Evolutionary conservation across 2,888 invertebrate genomes (phyloP).

Genomic region (Macrophya alboannulata): DNA sequence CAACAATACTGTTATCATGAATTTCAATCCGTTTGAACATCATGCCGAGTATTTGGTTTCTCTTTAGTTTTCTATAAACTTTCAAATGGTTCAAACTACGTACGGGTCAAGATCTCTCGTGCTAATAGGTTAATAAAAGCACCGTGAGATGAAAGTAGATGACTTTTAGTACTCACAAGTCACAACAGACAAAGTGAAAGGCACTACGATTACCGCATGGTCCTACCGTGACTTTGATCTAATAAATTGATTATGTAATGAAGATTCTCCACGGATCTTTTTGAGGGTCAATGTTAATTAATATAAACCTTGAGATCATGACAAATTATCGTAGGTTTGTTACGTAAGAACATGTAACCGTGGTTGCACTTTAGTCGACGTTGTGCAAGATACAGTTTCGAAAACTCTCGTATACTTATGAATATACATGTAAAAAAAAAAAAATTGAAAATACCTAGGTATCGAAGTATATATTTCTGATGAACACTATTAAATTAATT

Average conservation of each 20-base stretch:
- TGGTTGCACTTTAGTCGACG: not conserved
- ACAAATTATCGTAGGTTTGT: slow-evolving; percentile 18
- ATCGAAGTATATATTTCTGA: not conserved
- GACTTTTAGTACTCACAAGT: slow-evolving; percentile 9
- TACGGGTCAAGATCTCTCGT: not conserved
- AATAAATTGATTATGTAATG: slow-evolving; percentile 47
- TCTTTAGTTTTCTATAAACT: not conserved
- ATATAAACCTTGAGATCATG: slow-evolving; percentile 39
- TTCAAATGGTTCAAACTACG: not conserved
- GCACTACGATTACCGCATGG: slow-evolving; percentile 15
- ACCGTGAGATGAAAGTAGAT: slow-evolving; percentile 21
- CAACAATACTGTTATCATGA: not conserved
- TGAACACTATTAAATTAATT: not conserved
- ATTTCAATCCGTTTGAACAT: not conserved
- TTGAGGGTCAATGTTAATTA: slow-evolving; percentile 49
- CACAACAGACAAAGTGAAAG: slow-evolving; percentile 48
- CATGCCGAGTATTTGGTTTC: not conserved
- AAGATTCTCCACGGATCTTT: slow-evolving; percentile 41
- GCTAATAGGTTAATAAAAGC: not conserved
- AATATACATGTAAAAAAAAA: not conserved
- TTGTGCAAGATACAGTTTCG: not conserved
- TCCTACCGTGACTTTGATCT: slow-evolving; percentile 47
- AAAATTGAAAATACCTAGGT: not conserved
- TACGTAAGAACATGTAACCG: slow-evolving; percentile 7
- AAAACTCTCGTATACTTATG: not conserved